phyloP scores from a whole-genome alignment of 2,888 invertebrate genomes.

The Podabrus alpinus region DNA sequence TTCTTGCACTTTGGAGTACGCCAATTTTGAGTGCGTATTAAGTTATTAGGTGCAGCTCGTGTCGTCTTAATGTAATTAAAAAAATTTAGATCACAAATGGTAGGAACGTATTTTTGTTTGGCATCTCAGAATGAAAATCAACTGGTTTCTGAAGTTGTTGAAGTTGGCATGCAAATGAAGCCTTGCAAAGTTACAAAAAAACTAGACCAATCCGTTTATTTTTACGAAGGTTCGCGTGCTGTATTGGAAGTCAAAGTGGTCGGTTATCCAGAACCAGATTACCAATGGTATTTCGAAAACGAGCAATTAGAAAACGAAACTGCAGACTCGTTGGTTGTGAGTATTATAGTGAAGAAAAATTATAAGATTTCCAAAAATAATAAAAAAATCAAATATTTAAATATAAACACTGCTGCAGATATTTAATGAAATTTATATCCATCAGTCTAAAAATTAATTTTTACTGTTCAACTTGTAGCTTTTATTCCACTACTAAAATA shows the following conservation, averaged over 20 bases:
- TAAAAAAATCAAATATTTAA: too few species aligned
- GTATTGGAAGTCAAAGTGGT: constrained; percentile 24
- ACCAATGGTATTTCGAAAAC: constrained; percentile 36
- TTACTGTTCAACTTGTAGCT: too few species aligned
- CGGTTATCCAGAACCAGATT: constrained; percentile 33
- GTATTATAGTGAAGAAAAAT: not conserved
- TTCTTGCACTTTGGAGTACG: constrained; percentile 10
- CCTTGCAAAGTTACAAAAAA: constrained; percentile 31
- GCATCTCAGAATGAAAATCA: constrained; percentile 30
- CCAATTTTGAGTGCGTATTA: constrained; percentile 3
- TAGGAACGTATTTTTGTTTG: constrained; percentile 38
- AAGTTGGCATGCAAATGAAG: constrained; percentile 30
- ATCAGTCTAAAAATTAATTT: too few species aligned
- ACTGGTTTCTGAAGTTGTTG: constrained; percentile 23
- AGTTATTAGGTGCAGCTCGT: not conserved
- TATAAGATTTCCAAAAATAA: too few species aligned
- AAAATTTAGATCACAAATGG: constrained; percentile 22
- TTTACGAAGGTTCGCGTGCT: constrained; percentile 24
- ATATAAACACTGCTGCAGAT: too few species aligned
- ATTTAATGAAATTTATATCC: too few species aligned
- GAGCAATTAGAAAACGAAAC: constrained; percentile 21
- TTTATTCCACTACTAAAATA: not conserved
- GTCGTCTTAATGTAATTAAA: not conserved
- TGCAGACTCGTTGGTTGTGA: constrained; percentile 12
- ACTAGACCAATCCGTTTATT: constrained; percentile 17